phyloP scores from a whole-genome alignment of 2,113 vertebrate genomes.

The Uria aalge region DNA sequence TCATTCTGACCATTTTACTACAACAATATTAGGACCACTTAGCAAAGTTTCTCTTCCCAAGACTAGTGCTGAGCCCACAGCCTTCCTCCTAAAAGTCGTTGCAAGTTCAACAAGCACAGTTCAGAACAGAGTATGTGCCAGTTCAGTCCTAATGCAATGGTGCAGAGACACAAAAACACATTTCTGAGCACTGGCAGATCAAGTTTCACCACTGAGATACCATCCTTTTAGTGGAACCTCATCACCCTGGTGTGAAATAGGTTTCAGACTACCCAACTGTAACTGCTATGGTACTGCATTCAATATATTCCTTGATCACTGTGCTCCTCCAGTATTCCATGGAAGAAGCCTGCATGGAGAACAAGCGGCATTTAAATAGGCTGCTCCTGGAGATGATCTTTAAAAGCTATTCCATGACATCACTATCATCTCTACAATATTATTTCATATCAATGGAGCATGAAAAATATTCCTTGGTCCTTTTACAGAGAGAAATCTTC shows the following conservation, averaged over 20 bases:
- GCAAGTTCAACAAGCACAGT: background rate
- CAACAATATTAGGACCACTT: background rate
- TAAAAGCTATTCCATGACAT: background rate
- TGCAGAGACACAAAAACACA: background rate
- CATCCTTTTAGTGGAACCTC: background rate
- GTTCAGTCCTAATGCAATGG: background rate
- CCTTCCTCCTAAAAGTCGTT: background rate
- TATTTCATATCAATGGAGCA: background rate
- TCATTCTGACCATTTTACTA: background rate
- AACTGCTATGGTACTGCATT: background rate
- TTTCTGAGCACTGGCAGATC: background rate
- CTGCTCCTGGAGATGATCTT: background rate
- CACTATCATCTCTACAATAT: background rate
- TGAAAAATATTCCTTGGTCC: background rate
- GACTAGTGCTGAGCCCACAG: background rate
- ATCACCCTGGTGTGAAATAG: background rate
- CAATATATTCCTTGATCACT: background rate
- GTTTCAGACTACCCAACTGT: background rate
- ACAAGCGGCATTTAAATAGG: background rate
- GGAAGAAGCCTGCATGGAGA: background rate
- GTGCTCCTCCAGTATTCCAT: background rate
- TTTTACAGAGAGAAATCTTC: background rate
- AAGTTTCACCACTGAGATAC: background rate
- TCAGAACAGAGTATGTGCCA: background rate
- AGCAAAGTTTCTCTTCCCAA: background rate